Percentiles rank a stretch among this genome's conserved stretches.
phyloP scores from a whole-genome alignment of 2,888 invertebrate genomes.

The Tuta absoluta region DNA sequence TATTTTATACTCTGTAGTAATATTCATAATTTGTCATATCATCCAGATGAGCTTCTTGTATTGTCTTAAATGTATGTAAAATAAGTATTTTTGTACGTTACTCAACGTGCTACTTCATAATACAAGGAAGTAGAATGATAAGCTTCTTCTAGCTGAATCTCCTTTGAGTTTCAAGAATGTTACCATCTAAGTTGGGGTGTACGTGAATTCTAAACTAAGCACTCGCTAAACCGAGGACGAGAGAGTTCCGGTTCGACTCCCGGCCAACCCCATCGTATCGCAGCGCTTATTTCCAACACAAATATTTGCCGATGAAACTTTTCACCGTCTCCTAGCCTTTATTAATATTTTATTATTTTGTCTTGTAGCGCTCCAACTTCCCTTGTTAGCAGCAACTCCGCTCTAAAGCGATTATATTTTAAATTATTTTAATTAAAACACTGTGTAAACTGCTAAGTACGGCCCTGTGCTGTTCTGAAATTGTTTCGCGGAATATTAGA shows the following conservation, averaged over 20 bases:
- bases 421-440: conserved; percentile 81
- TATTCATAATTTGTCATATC: too few relatives aligned
- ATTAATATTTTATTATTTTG: conserved; percentile 82
- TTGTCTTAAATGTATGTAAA: too few relatives aligned
- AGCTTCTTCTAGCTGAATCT: too few relatives aligned
- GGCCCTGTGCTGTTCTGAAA: conserved; percentile 48
- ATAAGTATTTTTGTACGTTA: too few relatives aligned
- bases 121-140: too few relatives aligned
- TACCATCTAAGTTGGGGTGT: background rate
- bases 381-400: conserved; percentile 73
- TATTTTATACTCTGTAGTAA: too few relatives aligned
- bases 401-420: conserved; percentile 81
- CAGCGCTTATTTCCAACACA: conserved; percentile 78
- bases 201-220: conserved; percentile 10
- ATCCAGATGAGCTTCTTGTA: too few relatives aligned
- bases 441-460: conserved; percentile 69
- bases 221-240: background rate
- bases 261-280: conserved; percentile 73
- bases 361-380: conserved; percentile 77
- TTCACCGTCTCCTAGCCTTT: conserved; percentile 75
- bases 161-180: background rate
- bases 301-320: conserved; percentile 79
- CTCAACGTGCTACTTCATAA: too few relatives aligned
- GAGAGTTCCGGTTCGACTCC: conserved; percentile 47
- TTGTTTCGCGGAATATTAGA: conserved; percentile 55